Percentiles rank a stretch among this genome's conserved stretches.
Conservation (phyloP, 2,113 vertebrate species). For the Xenopus laevis region DNA sequence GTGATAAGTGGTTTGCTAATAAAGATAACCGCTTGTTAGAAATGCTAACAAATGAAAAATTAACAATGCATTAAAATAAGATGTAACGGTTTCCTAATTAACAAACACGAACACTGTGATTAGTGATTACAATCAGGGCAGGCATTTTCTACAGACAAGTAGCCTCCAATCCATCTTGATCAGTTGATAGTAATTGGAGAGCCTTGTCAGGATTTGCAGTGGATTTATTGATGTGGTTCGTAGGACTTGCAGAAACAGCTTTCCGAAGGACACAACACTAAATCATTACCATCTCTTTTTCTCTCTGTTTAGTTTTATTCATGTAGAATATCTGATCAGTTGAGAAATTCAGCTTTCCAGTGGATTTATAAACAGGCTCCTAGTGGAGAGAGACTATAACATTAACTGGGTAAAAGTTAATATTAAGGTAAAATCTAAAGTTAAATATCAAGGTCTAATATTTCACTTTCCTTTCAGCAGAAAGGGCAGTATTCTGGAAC, state of each 20-base stretch:
- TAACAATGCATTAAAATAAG: constrained; percentile 9
- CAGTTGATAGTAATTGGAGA: constrained; percentile 57
- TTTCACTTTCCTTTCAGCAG: no score
- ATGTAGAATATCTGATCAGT: constrained; percentile 50
- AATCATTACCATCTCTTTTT: constrained; percentile 47
- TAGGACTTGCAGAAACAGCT: constrained; percentile 63
- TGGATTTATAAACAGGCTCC: background rate
- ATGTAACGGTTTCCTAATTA: constrained; percentile 43
- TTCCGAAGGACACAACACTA: constrained; percentile 58
- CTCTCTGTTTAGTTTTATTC: constrained; percentile 40
- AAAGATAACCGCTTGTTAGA: constrained; percentile 16
- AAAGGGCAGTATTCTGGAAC: no score
- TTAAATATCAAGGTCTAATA: no score
- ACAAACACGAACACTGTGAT: constrained; percentile 38
- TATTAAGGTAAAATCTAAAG: no score
- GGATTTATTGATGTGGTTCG: constrained; percentile 56
- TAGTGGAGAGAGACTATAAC: no score
- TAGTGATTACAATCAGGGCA: constrained; percentile 30
- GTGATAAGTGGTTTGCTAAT: constrained; percentile 18
- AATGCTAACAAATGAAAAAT: background rate
- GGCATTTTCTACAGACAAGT: constrained; percentile 48
- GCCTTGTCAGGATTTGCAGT: constrained; percentile 52
- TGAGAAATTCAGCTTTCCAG: constrained; percentile 27
- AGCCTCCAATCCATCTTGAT: constrained; percentile 59
- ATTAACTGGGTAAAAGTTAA: no score